phyloP scores from a whole-genome alignment of 2,888 invertebrate genomes.

The Drosophila mimetica region DNA sequence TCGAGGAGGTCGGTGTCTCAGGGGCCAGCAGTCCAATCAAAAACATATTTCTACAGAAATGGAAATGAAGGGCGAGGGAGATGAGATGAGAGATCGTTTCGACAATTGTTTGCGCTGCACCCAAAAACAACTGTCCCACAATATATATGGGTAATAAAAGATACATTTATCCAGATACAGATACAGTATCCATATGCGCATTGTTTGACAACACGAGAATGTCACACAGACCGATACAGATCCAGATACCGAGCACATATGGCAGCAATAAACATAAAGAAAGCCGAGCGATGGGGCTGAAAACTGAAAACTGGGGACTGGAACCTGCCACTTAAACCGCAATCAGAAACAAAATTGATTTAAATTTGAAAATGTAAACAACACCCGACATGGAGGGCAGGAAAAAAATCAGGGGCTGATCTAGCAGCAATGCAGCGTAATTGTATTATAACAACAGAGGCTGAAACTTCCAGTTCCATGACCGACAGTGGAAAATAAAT shows the following conservation, averaged over 20 bases:
- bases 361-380: conserved; percentile 67
- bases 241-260: conserved; percentile 46
- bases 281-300: conserved; percentile 30
- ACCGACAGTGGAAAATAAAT: conserved; percentile 6
- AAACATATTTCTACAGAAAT: conserved; percentile 12
- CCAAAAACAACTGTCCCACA: conserved; percentile 45
- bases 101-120: conserved; percentile 44
- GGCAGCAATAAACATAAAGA: conserved; percentile 60
- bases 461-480: conserved; percentile 13
- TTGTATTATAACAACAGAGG: conserved; percentile 25
- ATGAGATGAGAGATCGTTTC: conserved; percentile 13
- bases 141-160: conserved; percentile 59
- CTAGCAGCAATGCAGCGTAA: conserved; percentile 22
- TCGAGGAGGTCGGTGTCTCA: conserved; percentile 3
- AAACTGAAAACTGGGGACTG: conserved; percentile 35
- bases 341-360: conserved; percentile 73
- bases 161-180: conserved; percentile 45
- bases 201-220: conserved; percentile 40
- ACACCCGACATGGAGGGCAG: conserved; percentile 11
- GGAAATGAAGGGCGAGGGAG: not conserved
- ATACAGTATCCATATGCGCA: conserved; percentile 49
- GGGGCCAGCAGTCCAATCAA: conserved; percentile 8
- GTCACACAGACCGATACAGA: conserved; percentile 24
- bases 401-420: conserved; percentile 6
- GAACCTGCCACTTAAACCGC: conserved; percentile 71